Evolutionary conservation across 1,140 invertebrate genomes (phyloP), one percentile per base, ranked within the genome.

Genomic region (Euschistus heros): DNA sequence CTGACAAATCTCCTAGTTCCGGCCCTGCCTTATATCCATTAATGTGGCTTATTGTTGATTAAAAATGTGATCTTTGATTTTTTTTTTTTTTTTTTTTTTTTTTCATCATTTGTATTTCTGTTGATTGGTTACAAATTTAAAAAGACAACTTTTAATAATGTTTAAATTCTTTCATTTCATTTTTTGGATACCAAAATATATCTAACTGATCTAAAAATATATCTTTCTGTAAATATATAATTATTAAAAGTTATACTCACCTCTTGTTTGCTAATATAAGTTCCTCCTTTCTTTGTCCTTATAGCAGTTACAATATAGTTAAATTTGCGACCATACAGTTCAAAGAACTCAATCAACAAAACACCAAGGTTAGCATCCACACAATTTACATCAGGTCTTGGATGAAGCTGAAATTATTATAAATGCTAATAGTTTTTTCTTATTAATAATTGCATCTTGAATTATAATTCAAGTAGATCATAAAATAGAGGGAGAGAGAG

Each of bases 221-320:
- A n/a, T n/a, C n/a, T n/a, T n/a, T n/a, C n/a, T n/a, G n/a, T 30
- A 30, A 2, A 30, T 30, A 30, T 30, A 4, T 30, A 30, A 7
- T 4, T 30, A 4, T 30, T 4, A 50, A 18, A 22, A 50, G 17
- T 50, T 22, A 47, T 17, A n/a, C 46, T 72, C 75, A 88, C 87
- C 72, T 96, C 91, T 72, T 96, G 91, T 81, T 98, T 98, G 62
- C 90, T 87, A 73, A 98, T 88, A 76, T 97, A 98, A 66, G 85
- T 84, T 59, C 94, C 95, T 47, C 93, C 94, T 75, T 93, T 89
- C 77, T 94, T 94, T 64, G 98, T 86, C 59, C 93, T 80, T 72
- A 99, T 98, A 62, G 89, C 96, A 69, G 92, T 94, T 73, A 91
- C 92, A 69, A 94, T 84, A 74, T 98, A 95, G 78, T 99, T 98